Base-by-base conservation (phyloP, 92 coral and sea anemone species). In the Palythoa grandis region DNA sequence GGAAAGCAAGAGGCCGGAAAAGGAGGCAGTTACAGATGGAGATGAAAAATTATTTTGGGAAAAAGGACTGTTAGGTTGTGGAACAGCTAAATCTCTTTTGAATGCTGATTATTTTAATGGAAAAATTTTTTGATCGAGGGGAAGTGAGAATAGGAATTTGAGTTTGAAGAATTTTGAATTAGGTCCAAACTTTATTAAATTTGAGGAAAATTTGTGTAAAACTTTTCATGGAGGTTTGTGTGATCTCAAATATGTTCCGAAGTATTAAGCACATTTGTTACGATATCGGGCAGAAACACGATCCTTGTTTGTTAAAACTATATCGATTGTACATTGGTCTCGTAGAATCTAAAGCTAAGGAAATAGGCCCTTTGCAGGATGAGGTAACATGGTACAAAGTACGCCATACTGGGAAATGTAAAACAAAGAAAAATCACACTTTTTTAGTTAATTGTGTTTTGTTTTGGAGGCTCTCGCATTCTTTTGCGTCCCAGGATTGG, bases 201-300 rank as follows among this genome's bases (percentile, higher is more conserved):
- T 91, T 87, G 93, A 87, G 72, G 93, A 91, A 54, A 91, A 77
- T 78, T 63, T 73, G 57, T 76, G 90, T 69, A 91, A 91, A 82
- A 88, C 92, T 16, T 88, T 88, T 82, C 92, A 88, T 39, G 79
- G 92, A 25, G 92, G 90, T 43, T 68, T 91, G 35, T 29, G 35
- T 29, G 35, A 29, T 29, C 35, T 29, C 35, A 29, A 29, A 29
- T 29, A 29, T 76, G 47, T 89, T 89, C 10, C 39, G 86, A 53
- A 82, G 74, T 16, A 67, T 77, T 50, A 82, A 77, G 61, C 88
- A 91, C 47, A 73, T 91, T 88, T 91, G 91, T 79, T 91, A 29
- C 1, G 35, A 91, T 48, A 25, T 86, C 17, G 24, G 69, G 57
- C 74, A 79, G 79, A 73, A 86, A 19, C 87, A 90, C 83, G 84